Base-by-base conservation (phyloP, 1,140 invertebrate species). In the Ostrea denselamellosa region DNA sequence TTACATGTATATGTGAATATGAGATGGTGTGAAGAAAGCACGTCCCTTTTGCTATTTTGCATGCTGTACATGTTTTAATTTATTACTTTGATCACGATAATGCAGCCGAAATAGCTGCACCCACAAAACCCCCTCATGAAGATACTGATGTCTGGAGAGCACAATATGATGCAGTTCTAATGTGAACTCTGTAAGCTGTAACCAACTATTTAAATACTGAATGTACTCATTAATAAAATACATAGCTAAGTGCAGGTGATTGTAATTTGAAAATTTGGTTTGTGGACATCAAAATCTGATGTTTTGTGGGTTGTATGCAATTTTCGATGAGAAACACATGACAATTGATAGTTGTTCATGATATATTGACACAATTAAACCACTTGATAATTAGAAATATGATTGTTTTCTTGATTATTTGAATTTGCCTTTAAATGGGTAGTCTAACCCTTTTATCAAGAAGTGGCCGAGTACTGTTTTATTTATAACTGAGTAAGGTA, bases 241-340 rank as follows among this genome's bases (percentile, higher is more conserved):
- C 34, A 44, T 44, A 44, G 1, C 34, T 44, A 44, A 44, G 5
- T 44, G 34, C 34, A 44, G 1, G 34, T 44, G 34, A 44, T 44
- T 1, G 34, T 44, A 44, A 2, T 44, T 44, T 44, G 2, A n/a
- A 62, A 62, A 62, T 62, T 62, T 19, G 5, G 34, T 12, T 62
- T 10, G 68, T 77, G 68, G 25, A 77, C 68, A 77, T 77, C 68
- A 77, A 77, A 28, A 77, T 77, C 68, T 77, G 68, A 77, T 77
- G 14, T 77, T 34, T 25, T 77, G 68, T 77, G 68, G 68, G 68
- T 44, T 77, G 25, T 28, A 77, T 77, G 68, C 68, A 34, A 34
- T 14, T 28, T 28, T 77, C 28, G 22, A 4, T 4, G 7, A 77
- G 10, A 28, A 77, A 10, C 68, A 28, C 8, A 34, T 34, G 68